These are phyloP conservation scores for Macaria liturata DNA, from an alignment of 2,888 invertebrate species.

Conservation along the genomic window DNA sequence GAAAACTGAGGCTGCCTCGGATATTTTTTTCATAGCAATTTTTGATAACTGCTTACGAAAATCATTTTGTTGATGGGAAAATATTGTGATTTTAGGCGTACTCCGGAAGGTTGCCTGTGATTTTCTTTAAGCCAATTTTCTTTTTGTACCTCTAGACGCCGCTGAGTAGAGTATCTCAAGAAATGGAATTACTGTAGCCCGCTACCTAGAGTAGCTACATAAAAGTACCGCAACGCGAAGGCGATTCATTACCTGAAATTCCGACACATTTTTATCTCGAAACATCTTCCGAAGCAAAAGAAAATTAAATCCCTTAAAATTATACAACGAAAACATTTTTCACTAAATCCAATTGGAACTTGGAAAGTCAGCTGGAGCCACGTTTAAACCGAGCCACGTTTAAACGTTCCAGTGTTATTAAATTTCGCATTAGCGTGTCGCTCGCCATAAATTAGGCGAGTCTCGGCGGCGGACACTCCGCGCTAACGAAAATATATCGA, in stretches of 20 bases:
- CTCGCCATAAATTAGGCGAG: conserved; percentile 58
- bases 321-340: conserved; percentile 5
- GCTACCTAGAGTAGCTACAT: not conserved
- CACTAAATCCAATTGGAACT: conserved; percentile 14
- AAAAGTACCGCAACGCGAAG: not conserved
- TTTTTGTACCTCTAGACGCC: not conserved
- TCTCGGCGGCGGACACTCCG: conserved; percentile 43
- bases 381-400: conserved; percentile 38
- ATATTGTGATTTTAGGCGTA: conserved; percentile 6
- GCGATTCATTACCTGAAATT: conserved; percentile 7
- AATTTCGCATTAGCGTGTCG: conserved; percentile 60
- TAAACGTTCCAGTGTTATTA: conserved; percentile 52
- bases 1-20: conserved; percentile 9
- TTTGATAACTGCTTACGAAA: conserved; percentile 8
- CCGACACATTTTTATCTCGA: conserved; percentile 1
- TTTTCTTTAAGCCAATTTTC: conserved; percentile 6
- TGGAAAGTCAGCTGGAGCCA: conserved; percentile 29
- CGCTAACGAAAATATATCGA: conserved; percentile 62
- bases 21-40: conserved; percentile 2
- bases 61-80: conserved; percentile 9
- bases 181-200: conserved; percentile 5
- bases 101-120: conserved; percentile 4
- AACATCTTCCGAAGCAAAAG: conserved; percentile 6
- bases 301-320: conserved; percentile 10
- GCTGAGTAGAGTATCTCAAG: not conserved